Base-by-base conservation (phyloP, 2,888 invertebrate species). In the Margaritifera margaritifera region DNA sequence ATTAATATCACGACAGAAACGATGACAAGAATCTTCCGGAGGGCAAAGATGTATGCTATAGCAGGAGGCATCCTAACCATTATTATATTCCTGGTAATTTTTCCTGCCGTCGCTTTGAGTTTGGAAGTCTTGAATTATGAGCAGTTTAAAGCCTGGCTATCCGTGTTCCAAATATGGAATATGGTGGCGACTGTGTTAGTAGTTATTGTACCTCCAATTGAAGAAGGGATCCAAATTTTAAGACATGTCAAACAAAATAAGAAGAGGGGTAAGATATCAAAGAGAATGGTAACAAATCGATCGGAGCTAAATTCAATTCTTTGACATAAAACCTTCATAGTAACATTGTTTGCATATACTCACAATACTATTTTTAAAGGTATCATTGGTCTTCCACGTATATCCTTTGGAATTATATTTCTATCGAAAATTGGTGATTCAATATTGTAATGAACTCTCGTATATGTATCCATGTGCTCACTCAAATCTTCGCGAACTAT, bases 181-280 rank as follows among this genome's bases (percentile, higher is more conserved):
- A 70, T 80, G 59, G 61, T 72, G 5, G 75, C 73, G n/a, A 77
- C 80, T 0, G 71, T 71, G 3, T 69, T 77, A 22, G 79, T 77
- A 4, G 75, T 80, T 22, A 51, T 80, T 8, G 61, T 74, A 8
- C 80, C 80, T 6, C 80, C 80, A 19, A 52, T 71, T 1, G 79
- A 80, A 52, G 80, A 80, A 63, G 74, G 77, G 25, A 42, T 70
- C n/a, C 77, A 80, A 66, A 77, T 79, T 11, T 69, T 76, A 71
- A 63, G 71, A 54, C 72, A 77, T 60, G 50, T 68, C 4, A 66
- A 70, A 31, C 57, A 51, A 55, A 76, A 77, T 53, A 62, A 69
- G 42, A 66, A 15, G 42, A 42, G 1, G 42, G 42, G 15, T 15
- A 42, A 42, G 42, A 42, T 3, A 15, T 42, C 42, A 15, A 42